Conservation (phyloP, 92 coral and sea anemone genomes). For the Epizoanthus scotinus region DNA sequence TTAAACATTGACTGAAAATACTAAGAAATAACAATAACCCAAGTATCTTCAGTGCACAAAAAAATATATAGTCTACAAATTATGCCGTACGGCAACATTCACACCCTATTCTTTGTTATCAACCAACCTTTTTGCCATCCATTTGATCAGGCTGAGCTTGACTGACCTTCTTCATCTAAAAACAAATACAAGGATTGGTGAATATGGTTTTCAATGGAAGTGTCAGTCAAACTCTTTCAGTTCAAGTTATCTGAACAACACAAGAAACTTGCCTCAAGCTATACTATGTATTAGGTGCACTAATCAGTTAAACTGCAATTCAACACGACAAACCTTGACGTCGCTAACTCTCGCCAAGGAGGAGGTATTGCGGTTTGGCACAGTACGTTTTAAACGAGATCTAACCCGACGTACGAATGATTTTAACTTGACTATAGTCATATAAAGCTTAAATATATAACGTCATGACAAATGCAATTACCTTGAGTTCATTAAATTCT, state of each 20-base stretch:
- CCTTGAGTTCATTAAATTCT: conserved; percentile 66
- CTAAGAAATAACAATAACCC: too few relatives aligned
- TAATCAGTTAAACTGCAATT: background rate
- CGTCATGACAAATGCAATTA: background rate
- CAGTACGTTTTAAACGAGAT: too few relatives aligned
- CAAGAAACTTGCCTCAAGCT: too few relatives aligned
- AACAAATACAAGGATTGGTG: background rate
- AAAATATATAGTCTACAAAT: too few relatives aligned
- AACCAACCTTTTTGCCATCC: conserved; percentile 8
- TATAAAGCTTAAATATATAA: background rate
- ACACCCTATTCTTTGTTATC: background rate
- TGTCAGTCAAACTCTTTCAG: too few relatives aligned
- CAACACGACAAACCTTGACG: background rate
- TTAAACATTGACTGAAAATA: too few relatives aligned
- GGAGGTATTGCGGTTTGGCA: too few relatives aligned
- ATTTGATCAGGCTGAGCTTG: background rate
- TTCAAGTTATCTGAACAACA: background rate
- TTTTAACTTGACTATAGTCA: background rate
- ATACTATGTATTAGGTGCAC: too few relatives aligned
- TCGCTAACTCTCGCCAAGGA: background rate
- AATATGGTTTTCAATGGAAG: background rate
- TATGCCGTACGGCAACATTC: too few relatives aligned
- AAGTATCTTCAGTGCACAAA: too few relatives aligned
- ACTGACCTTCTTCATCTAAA: background rate
- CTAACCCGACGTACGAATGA: too few relatives aligned